Conservation (phyloP, 2,797 vertebrate species). For the Scolopax rusticola region DNA sequence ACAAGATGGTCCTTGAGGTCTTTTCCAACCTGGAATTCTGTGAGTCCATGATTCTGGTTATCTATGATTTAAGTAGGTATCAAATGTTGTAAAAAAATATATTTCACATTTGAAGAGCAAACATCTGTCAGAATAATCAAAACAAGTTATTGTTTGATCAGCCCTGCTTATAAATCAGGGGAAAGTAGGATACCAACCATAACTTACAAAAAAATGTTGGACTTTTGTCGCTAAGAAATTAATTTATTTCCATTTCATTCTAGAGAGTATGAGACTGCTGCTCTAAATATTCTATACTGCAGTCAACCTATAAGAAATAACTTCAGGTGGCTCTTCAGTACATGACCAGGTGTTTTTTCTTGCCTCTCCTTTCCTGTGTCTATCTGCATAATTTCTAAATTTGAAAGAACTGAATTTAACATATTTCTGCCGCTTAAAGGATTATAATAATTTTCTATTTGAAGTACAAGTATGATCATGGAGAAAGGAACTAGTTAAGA, state of each 20-base stretch:
- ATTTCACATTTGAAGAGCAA: not conserved
- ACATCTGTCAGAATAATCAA: not conserved
- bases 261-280: not conserved
- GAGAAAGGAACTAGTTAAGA: slow-evolving; percentile 14
- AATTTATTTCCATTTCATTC: not conserved
- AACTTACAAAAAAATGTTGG: not conserved
- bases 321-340: not conserved
- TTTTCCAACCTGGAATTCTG: not conserved
- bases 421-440: not conserved
- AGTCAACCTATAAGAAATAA: not conserved
- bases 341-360: not conserved
- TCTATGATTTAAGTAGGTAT: not conserved
- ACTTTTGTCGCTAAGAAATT: not conserved
- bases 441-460: slow-evolving; percentile 17
- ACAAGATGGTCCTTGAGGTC: not conserved
- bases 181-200: not conserved
- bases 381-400: not conserved
- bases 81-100: not conserved
- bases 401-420: not conserved
- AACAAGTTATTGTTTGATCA: not conserved
- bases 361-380: not conserved
- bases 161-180: not conserved
- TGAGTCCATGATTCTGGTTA: not conserved
- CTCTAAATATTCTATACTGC: not conserved
- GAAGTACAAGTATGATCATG: not conserved